Evolutionary conservation across 2,797 vertebrate genomes (phyloP), one percentile per base, ranked within the genome.

Genomic region (Lacerta agilis): DNA sequence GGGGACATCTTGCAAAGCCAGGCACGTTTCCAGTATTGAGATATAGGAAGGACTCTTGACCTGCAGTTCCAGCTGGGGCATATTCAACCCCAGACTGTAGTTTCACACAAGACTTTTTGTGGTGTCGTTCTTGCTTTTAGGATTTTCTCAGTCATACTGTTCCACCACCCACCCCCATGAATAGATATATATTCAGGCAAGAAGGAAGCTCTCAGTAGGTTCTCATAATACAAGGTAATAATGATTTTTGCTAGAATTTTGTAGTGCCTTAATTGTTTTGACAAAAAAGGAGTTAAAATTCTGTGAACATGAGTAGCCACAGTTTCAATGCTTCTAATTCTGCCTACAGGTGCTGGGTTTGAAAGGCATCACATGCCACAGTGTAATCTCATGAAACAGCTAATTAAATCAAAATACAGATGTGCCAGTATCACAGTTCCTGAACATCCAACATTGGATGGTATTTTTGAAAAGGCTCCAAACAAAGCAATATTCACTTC

Each of bases 381-480:
- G 87, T 95, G 95, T 93, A 95, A 95, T 94, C 91, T 93, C 94
- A 94, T 95, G 93, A 96, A 95, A 96, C 83, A 86, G 71, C 91
- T 95, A 96, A 97, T 96, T 96, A 96, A 95, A 96, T 96, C 94
- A 95, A 95, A 97, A 94, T 95, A 94, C 96, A 96, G 95, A 95
- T 95, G 95, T 95, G 92, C 92, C 93, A 77, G 91, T 90, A 90
- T 94, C 94, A 95, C 93, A 96, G 94, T 94, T 95, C 91, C 91
- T 93, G 95, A 95, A 93, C 95, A 93, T 91, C 92, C 94, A 95
- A 96, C 95, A 95, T 93, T 88, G 78, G 0, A 2, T 92, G 0
- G 17, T 67, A 81, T 85, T 76, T 85, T 73, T 75, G 55, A 91
- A 86, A 89, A 90, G 69, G 20, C 90, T 90, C 75, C 77, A 84